Conservation (phyloP, 1,140 invertebrate species). For the Drosophila busckii region DNA sequence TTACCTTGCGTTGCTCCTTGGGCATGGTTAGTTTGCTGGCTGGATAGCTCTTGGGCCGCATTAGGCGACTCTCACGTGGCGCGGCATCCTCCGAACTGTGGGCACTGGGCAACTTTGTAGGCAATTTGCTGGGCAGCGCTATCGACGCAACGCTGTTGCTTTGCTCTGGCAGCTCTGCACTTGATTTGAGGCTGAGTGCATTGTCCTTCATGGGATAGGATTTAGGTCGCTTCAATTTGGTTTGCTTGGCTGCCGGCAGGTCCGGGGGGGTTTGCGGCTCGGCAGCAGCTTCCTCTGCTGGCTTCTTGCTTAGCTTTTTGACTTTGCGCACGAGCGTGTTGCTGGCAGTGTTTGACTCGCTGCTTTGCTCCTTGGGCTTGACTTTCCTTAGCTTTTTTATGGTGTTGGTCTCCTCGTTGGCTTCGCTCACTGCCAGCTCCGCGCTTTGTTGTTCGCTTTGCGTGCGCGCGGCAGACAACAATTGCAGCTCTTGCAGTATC, state of each 20-base stretch:
- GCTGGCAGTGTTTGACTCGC: slow-evolving; percentile 3
- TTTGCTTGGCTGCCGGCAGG: slow-evolving; percentile 74
- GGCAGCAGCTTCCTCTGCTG: slow-evolving; percentile 24
- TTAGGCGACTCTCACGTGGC: slow-evolving; percentile 52
- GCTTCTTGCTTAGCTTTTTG: slow-evolving; percentile 62
- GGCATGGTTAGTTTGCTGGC: slow-evolving; percentile 69
- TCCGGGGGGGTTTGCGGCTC: slow-evolving; percentile 8
- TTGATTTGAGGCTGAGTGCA: slow-evolving; percentile 32
- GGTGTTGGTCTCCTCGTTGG: slow-evolving; percentile 49
- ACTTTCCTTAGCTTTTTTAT: slow-evolving; percentile 76
- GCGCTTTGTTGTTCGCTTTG: slow-evolving; percentile 38
- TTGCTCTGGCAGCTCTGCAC: slow-evolving; percentile 11
- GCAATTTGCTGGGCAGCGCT: slow-evolving; percentile 15
- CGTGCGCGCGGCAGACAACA: slow-evolving; percentile 53
- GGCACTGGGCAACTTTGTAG: slow-evolving; percentile 37
- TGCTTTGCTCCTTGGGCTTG: slow-evolving; percentile 54
- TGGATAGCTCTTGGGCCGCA: slow-evolving; percentile 81
- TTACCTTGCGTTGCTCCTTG: slow-evolving; percentile 69
- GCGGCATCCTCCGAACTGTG: not conserved
- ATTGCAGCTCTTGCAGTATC: slow-evolving; percentile 70
- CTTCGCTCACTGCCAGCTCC: not conserved
- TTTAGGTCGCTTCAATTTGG: slow-evolving; percentile 82
- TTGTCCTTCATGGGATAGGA: slow-evolving; percentile 79
- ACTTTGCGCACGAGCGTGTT: slow-evolving; percentile 54
- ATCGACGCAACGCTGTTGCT: not conserved